Evolutionary conservation across 2,113 vertebrate genomes (phyloP).

Genomic region (Nematolebias whitei): DNA sequence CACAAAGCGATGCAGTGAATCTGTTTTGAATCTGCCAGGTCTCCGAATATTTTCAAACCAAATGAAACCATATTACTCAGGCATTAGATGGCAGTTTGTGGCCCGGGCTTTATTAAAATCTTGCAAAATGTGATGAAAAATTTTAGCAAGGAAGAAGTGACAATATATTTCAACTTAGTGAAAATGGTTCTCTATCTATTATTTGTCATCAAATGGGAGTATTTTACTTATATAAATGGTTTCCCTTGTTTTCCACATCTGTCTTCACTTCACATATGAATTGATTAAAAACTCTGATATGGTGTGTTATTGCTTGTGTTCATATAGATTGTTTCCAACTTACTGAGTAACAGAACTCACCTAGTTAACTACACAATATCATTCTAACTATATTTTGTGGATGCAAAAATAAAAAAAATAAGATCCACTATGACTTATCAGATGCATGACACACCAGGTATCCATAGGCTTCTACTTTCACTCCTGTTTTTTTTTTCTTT

Average conservation of each 20-base stretch:
- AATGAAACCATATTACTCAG: slow-evolving; percentile 45
- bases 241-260: background rate
- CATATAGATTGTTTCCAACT: slow-evolving; percentile 20
- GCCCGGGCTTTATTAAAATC: slow-evolving; percentile 44
- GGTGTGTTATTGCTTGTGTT: background rate
- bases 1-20: slow-evolving; percentile 28
- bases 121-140: slow-evolving; percentile 27
- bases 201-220: slow-evolving; percentile 6
- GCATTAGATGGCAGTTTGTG: slow-evolving; percentile 35
- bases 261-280: background rate
- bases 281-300: slow-evolving; percentile 4
- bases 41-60: slow-evolving; percentile 50
- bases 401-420: slow-evolving; percentile 16
- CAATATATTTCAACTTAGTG: slow-evolving; percentile 12
- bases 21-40: slow-evolving; percentile 32
- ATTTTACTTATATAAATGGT: slow-evolving; percentile 15
- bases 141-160: background rate
- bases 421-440: slow-evolving; percentile 47
- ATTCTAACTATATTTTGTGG: slow-evolving; percentile 36
- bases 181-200: slow-evolving; percentile 19
- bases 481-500: slow-evolving; percentile 15
- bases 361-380: slow-evolving; percentile 59
- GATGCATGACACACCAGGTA: slow-evolving; percentile 58
- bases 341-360: slow-evolving; percentile 54
- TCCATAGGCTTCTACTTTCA: slow-evolving; percentile 36